phyloP scores from a whole-genome alignment of 2,113 vertebrate species.

The Tachycineta bicolor region DNA sequence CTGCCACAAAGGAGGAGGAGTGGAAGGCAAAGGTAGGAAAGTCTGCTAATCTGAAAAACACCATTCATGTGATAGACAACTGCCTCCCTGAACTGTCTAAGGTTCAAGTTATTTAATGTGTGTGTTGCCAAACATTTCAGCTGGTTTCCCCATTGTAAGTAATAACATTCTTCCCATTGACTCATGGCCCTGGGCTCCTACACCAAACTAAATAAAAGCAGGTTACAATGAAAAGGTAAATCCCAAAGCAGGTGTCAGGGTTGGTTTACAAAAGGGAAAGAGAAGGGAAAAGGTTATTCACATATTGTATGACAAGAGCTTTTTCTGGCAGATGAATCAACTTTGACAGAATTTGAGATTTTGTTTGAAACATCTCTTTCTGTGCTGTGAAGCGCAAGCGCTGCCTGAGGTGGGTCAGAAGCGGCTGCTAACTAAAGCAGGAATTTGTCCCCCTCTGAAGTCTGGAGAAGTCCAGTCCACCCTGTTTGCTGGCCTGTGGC shows the following conservation, averaged over 20 bases:
- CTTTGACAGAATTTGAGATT: not conserved
- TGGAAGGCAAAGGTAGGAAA: not conserved
- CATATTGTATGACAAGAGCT: not conserved
- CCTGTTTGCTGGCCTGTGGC: not conserved
- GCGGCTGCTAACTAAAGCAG: not conserved
- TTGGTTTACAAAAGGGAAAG: slow-evolving; percentile 13
- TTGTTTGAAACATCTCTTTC: not conserved
- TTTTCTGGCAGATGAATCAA: slow-evolving; percentile 6
- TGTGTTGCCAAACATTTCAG: not conserved
- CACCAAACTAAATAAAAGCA: slow-evolving; percentile 35
- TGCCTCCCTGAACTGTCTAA: not conserved
- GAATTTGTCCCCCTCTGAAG: not conserved
- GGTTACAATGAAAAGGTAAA: slow-evolving; percentile 39
- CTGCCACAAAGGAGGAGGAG: not conserved
- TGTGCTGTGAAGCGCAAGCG: not conserved
- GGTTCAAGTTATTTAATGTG: not conserved
- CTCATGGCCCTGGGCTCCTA: not conserved
- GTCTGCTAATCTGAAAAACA: not conserved
- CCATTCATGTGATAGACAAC: not conserved
- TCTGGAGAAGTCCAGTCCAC: not conserved
- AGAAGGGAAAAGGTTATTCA: slow-evolving; percentile 40
- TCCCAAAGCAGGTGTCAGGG: slow-evolving; percentile 41
- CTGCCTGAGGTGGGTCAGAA: not conserved
- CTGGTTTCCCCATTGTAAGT: not conserved
- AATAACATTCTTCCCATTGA: not conserved